Conservation (phyloP, 2,113 vertebrate genomes). For the Zeus faber region DNA sequence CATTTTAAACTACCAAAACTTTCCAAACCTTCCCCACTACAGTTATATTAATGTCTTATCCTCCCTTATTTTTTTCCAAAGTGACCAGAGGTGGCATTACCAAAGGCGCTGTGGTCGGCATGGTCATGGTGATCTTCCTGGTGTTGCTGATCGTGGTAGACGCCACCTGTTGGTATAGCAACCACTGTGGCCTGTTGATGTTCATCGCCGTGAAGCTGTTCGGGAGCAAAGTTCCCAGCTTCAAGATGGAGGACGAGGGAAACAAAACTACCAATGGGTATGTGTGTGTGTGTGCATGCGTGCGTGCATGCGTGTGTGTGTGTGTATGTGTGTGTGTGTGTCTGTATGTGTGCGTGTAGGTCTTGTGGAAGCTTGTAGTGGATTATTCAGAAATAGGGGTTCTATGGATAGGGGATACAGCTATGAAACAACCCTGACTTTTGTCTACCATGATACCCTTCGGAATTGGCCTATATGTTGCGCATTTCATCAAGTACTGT, state of each 20-base stretch:
- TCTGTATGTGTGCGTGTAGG: neutral
- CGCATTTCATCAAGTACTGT: neutral
- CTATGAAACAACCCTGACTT: no score
- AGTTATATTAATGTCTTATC: slow-evolving; percentile 5
- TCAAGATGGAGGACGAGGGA: slow-evolving; percentile 67
- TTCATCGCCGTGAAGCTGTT: slow-evolving; percentile 69
- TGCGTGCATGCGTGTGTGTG: slow-evolving; percentile 4
- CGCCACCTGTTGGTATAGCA: slow-evolving; percentile 76
- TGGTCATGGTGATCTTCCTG: slow-evolving; percentile 76
- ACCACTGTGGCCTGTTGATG: slow-evolving; percentile 76
- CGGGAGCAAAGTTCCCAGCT: slow-evolving; percentile 59
- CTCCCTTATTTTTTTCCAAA: slow-evolving; percentile 13
- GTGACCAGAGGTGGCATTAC: slow-evolving; percentile 54
- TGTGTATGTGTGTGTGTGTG: slow-evolving; percentile 4
- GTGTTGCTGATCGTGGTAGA: slow-evolving; percentile 73
- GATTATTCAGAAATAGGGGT: neutral
- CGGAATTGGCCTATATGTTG: no score
- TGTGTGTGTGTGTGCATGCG: slow-evolving; percentile 10
- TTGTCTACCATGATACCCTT: no score
- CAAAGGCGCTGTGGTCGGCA: slow-evolving; percentile 69
- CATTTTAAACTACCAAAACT: no score
- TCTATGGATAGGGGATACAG: no score
- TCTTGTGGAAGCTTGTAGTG: no score
- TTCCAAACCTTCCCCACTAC: no score
- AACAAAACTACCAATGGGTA: slow-evolving; percentile 56